A percentile compares a stretch with the other conserved stretches of the same genome.
Evolutionary conservation across 2,797 vertebrate genomes (phyloP).

Genomic region (Danio kyathit): DNA sequence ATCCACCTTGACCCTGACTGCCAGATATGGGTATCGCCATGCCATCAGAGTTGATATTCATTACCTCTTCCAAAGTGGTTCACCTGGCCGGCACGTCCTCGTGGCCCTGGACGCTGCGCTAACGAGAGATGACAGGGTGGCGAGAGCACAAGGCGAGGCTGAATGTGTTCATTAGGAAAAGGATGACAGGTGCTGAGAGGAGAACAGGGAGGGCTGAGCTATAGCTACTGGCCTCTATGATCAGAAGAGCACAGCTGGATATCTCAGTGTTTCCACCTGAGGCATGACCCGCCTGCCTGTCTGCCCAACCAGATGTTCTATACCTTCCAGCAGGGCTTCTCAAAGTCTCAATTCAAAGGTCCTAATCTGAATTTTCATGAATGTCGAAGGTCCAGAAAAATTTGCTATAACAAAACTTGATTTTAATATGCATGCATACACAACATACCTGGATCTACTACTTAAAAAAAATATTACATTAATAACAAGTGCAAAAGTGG

Average conservation of each 20-base stretch:
- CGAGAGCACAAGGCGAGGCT: slow-evolving; percentile 22
- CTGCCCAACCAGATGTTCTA: slow-evolving; percentile 28
- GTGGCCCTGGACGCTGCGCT: slow-evolving; percentile 13
- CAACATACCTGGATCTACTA: no score
- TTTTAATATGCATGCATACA: no score
- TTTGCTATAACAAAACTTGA: no score
- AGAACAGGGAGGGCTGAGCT: background rate
- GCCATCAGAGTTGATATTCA: slow-evolving; percentile 36
- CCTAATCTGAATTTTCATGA: no score
- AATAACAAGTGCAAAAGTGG: no score
- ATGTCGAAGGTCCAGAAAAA: no score
- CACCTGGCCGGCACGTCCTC: slow-evolving; percentile 26
- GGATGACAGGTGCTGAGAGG: slow-evolving; percentile 49
- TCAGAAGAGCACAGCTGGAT: slow-evolving; percentile 52
- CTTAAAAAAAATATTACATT: no score
- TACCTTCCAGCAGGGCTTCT: no score
- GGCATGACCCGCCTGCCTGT: slow-evolving; percentile 1
- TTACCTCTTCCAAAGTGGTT: slow-evolving; percentile 32
- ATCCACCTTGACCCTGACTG: background rate
- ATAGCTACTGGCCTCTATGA: slow-evolving; percentile 35
- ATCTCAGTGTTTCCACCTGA: slow-evolving; percentile 42
- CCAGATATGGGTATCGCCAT: slow-evolving; percentile 18
- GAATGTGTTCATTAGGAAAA: slow-evolving; percentile 58
- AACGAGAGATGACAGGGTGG: slow-evolving; percentile 55
- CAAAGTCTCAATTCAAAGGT: background rate